Conservation (phyloP, 2,888 invertebrate genomes). For the Zelleria hepariella region DNA sequence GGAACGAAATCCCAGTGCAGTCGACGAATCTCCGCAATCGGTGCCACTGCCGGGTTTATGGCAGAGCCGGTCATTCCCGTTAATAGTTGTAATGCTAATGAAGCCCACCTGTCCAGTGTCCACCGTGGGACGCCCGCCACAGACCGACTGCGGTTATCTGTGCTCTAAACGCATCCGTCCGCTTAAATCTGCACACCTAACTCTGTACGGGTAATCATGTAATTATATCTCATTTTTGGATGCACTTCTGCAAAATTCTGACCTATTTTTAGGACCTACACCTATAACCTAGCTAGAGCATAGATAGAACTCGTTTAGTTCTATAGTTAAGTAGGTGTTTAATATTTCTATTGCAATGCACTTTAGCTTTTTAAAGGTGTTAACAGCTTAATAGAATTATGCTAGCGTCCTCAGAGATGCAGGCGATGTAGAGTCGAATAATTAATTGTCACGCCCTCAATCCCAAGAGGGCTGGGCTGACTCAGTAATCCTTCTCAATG, state of each 20-base stretch:
- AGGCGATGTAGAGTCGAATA: neutral
- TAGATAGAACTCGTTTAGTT: too few relatives aligned
- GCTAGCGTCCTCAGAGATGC: neutral
- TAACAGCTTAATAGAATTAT: neutral
- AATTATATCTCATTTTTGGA: too few relatives aligned
- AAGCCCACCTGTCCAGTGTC: conserved; percentile 34
- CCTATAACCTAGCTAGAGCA: too few relatives aligned
- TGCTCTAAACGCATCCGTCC: conserved; percentile 9
- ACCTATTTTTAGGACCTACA: too few relatives aligned
- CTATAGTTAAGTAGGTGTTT: too few relatives aligned
- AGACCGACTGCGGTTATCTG: conserved; percentile 15
- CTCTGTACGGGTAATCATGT: too few relatives aligned
- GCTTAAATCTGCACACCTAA: neutral
- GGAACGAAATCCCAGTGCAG: too few relatives aligned
- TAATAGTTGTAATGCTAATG: conserved; percentile 61
- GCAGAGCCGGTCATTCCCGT: conserved; percentile 39
- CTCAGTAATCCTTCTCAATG: neutral
- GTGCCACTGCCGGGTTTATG: neutral
- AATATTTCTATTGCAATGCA: too few relatives aligned
- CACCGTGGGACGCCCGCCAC: conserved; percentile 16
- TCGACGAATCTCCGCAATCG: neutral
- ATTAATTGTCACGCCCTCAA: neutral
- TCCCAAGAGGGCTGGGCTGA: neutral
- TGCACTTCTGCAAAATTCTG: too few relatives aligned
- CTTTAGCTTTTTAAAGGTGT: neutral